These are phyloP conservation scores for Platycnemis pennipes DNA, from an alignment of 2,888 invertebrate species.

Conservation along the genomic window DNA sequence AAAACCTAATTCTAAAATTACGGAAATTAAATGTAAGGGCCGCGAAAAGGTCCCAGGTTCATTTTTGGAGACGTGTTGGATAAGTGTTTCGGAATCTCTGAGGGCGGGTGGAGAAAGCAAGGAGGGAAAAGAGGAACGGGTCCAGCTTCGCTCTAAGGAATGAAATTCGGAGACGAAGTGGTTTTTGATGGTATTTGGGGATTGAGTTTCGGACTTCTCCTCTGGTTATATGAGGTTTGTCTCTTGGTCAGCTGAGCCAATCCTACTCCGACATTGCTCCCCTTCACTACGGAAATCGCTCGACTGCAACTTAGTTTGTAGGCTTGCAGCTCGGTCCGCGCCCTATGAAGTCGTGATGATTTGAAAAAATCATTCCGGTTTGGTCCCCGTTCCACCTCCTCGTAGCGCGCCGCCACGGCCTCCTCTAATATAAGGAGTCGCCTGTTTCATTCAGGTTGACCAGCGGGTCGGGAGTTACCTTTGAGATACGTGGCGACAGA, in stretches of 20 bases:
- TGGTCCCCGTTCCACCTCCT: neutral
- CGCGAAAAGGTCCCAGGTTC: no score
- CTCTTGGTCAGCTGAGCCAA: neutral
- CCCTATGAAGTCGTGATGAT: neutral
- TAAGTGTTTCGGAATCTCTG: no score
- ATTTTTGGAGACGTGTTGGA: no score
- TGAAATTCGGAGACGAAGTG: neutral
- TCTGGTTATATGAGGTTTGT: neutral
- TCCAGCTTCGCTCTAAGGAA: neutral
- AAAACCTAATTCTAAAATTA: no score
- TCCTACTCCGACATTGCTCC: neutral
- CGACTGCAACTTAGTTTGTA: neutral
- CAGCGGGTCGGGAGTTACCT: neutral
- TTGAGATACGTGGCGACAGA: neutral
- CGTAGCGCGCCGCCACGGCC: no score
- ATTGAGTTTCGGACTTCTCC: neutral
- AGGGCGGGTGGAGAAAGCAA: neutral
- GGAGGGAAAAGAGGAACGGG: neutral
- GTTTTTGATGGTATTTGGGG: neutral
- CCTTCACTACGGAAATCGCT: neutral
- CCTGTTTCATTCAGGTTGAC: neutral
- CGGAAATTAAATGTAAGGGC: no score
- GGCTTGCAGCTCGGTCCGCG: neutral
- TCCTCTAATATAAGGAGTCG: slow-evolving; percentile 6
- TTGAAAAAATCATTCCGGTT: slow-evolving; percentile 41